A percentile compares a stretch with the other conserved stretches of the same genome.
Conservation (phyloP, 2,113 vertebrate species). For the Cranoglanis bouderius region DNA sequence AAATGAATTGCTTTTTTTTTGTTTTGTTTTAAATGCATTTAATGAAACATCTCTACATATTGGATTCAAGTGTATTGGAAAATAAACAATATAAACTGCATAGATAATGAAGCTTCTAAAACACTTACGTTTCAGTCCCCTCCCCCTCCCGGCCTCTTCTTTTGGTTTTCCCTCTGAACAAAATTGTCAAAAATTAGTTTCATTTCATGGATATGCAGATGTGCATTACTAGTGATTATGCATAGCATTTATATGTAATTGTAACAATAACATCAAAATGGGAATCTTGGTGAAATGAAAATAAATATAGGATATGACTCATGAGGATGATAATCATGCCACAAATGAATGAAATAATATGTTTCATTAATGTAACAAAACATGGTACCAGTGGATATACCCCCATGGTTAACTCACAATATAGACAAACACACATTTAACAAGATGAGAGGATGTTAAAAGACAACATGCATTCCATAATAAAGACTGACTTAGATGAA, state of each 20-base stretch:
- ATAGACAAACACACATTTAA: conserved; percentile 47
- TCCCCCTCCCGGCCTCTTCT: conserved; percentile 82
- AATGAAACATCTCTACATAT: not conserved
- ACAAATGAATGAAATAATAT: conserved; percentile 37
- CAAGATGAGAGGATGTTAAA: conserved; percentile 42
- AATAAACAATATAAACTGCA: not conserved
- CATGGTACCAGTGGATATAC: conserved; percentile 25
- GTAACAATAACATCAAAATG: not conserved
- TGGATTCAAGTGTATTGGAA: not conserved
- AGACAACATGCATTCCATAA: conserved; percentile 51
- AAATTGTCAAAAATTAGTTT: conserved; percentile 46
- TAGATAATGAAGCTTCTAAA: not conserved
- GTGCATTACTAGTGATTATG: not conserved
- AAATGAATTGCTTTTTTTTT: not conserved
- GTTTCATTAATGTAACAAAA: conserved; percentile 17
- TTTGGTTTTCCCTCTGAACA: conserved; percentile 87
- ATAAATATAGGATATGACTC: conserved; percentile 20
- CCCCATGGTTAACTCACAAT: conserved; percentile 24
- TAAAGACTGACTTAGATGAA: conserved; percentile 49
- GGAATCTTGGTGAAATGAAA: conserved; percentile 4
- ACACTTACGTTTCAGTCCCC: conserved; percentile 85
- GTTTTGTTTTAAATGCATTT: not conserved
- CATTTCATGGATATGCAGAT: conserved; percentile 10
- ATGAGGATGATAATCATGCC: conserved; percentile 48
- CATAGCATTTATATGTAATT: not conserved